phyloP scores from a whole-genome alignment of 2,797 vertebrate species.

The Champsocephalus gunnari region DNA sequence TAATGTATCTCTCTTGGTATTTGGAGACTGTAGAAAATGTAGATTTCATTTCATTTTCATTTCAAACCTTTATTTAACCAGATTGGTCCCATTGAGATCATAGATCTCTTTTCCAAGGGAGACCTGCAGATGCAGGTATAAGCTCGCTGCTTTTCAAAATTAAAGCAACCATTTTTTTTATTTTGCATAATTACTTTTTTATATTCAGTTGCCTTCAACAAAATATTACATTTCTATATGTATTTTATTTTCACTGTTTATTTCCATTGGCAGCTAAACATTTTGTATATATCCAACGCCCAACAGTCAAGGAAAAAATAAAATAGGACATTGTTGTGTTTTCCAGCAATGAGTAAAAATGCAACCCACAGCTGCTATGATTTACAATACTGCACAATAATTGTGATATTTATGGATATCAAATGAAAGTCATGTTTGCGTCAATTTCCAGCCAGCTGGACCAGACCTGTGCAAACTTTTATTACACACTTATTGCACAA shows the following conservation, averaged over 20 bases:
- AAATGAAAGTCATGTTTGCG: not conserved
- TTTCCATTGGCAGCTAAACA: not conserved
- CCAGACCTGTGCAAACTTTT: not conserved
- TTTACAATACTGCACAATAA: not conserved
- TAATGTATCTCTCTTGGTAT: conserved; percentile 19
- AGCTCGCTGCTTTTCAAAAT: conserved; percentile 11
- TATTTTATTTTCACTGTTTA: not conserved
- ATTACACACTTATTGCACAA: not conserved
- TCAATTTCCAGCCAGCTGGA: not conserved
- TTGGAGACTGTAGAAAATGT: not conserved
- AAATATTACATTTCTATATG: not conserved
- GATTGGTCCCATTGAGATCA: too few species aligned
- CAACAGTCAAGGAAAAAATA: not conserved
- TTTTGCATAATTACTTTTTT: not conserved
- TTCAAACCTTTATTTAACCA: too few species aligned
- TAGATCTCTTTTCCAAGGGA: too few species aligned
- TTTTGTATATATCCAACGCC: not conserved
- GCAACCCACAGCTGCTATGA: not conserved
- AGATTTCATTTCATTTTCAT: too few species aligned
- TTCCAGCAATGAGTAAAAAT: not conserved
- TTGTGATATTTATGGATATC: not conserved
- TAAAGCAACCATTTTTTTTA: not conserved
- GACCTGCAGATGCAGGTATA: not conserved
- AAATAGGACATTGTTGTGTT: not conserved
- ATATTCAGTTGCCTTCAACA: not conserved